Evolutionary conservation across 1,140 invertebrate species (phyloP).

Genomic region (Himalopsyche phryganea): DNA sequence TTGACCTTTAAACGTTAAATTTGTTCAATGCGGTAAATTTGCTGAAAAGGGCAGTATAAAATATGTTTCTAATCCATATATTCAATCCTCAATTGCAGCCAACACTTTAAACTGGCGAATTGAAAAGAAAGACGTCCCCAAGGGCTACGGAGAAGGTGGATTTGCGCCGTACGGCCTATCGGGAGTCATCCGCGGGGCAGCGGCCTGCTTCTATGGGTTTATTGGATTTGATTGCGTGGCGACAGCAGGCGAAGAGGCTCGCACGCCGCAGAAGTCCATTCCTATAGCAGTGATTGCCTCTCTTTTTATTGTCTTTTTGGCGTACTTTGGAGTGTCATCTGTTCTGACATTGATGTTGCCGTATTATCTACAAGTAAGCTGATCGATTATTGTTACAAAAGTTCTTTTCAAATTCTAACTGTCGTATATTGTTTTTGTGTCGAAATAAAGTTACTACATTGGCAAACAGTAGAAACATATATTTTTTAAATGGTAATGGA

Average conservation of each 20-base stretch:
- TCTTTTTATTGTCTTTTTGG: constrained; percentile 75
- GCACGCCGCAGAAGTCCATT: constrained; percentile 83
- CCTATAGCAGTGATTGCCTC: constrained; percentile 85
- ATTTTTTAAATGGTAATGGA: no score
- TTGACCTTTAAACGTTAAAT: no score
- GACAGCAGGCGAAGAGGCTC: constrained; percentile 80
- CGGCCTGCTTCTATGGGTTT: constrained; percentile 88
- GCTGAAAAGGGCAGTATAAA: no score
- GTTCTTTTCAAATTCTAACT: no score
- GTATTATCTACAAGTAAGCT: constrained; percentile 73
- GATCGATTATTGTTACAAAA: no score
- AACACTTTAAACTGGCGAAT: constrained; percentile 67
- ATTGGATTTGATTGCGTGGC: constrained; percentile 90
- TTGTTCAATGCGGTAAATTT: no score
- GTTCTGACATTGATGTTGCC: constrained; percentile 87
- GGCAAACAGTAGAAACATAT: no score
- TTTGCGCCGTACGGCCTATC: constrained; percentile 79
- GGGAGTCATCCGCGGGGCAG: constrained; percentile 78
- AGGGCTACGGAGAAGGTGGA: constrained; percentile 64
- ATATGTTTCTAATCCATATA: no score
- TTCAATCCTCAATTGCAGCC: constrained; percentile 44
- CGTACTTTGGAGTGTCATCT: constrained; percentile 83
- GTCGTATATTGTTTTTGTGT: no score
- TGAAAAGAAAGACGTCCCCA: constrained; percentile 41
- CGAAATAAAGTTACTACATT: no score